Base-by-base conservation (phyloP, 2,113 vertebrate genomes). In the Podocnemis expansa region DNA sequence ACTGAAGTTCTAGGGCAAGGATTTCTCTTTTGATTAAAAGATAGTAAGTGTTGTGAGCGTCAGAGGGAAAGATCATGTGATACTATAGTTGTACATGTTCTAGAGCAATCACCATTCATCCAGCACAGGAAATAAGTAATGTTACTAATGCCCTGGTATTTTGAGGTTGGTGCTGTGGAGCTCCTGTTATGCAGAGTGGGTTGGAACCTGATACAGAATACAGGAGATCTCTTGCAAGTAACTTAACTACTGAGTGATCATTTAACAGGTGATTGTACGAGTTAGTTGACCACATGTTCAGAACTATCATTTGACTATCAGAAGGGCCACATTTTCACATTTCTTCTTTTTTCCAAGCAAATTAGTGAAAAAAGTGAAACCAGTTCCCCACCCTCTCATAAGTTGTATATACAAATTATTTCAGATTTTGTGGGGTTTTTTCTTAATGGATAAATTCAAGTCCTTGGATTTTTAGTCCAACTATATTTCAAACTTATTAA, bases 1-100 rank as follows among this genome's bases (percentile, higher is more conserved):
- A 97, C 96, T 97, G 94, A 97, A 96, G 94, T 95, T 89, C 80
- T 73, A 91, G 96, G 92, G 95, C 94, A 95, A 96, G 93, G 84
- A 87, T 79, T 25, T 54, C 10, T 91, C 94, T 96, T 47, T 96
- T 41, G 70, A 22, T 22, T 24, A 88, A 96, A 93, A 97, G 95
- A 83, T 87, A 89, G 91, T 96, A 78, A 54, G 67, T 49, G 92
- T 86, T 78, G 52, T 58, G 63, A 93, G 54, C 27, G 89, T 84
- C 87, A 94, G 87, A 55, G 78, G 85, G 94, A 93, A 95, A 93
- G 80, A 82, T 89, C 89, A 29, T 87, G 63, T 90, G n/a, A 6
- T n/a, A n/a, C 49, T 94, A 89, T 49, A 4, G 87, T 55, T 16
- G 4, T 78, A 34, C 22, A 54, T 73, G 9, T 90, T 91, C 89